Base-by-base conservation (phyloP, 2,113 vertebrate species). In the Sander vitreus region DNA sequence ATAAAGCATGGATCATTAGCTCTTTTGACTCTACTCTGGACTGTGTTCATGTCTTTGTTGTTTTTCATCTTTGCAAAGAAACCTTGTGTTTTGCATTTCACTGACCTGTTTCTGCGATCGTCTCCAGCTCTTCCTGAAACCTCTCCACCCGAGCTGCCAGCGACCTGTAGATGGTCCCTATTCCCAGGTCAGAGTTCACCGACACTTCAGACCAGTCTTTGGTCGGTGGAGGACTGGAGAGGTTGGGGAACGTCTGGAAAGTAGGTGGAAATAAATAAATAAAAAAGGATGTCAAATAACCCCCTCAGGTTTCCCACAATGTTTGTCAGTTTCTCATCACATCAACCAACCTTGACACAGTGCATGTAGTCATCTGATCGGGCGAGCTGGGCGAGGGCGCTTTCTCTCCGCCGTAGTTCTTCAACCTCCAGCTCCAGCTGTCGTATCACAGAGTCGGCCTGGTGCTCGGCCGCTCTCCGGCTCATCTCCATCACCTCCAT, bases 391-490 rank as follows among this genome's bases (percentile, higher is more conserved):
- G 50, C 4, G 1, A 96, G 85, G 3, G 63, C 48, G 5, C 23
- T 65, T 30, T 85, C 84, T 51, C 93, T 91, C 51, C 66, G 77
- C 57, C 45, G 70, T 65, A 96, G 91, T 9, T 92, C 92, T 2
- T 89, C 55, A 0, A 94, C 68, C 80, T 96, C 95, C 71, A 85
- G 69, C 80, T 95, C 93, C 81, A 96, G 88, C 70, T 95, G 91
- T 5, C 76, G 73, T 5, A 93, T 85, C 48, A 91, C 72, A 43
- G 83, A 30, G 39, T 91, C 86, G 11, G 92, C 94, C 73, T 94
- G 91, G 3, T 71, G 85, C 67, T 87, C 86, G 0, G 89, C 91
- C 1, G 87, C 89, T 54, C 69, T 54, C 9, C 45, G 78, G 58
- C 85, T 94, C 27, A 65, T 89, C 66, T 95, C 93, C 67, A 94